Evolutionary conservation across 1,140 invertebrate species (phyloP).

Genomic region (Pseudachorutes palmiensis): DNA sequence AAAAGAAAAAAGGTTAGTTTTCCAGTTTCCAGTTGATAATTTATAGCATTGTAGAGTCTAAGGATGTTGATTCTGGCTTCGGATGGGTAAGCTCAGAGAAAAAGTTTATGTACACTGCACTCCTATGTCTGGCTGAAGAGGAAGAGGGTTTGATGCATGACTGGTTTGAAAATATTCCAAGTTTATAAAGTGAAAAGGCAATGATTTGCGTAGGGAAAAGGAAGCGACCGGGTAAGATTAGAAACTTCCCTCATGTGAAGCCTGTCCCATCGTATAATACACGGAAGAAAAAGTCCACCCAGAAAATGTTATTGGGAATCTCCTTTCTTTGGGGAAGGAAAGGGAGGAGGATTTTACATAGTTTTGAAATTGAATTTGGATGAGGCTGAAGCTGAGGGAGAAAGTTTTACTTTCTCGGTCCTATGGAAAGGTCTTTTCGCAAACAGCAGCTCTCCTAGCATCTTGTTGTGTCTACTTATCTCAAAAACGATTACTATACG

Average conservation of each 20-base stretch:
- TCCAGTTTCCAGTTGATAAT: neutral
- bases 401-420: conserved; percentile 20
- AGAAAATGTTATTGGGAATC: conserved; percentile 14
- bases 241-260: conserved; percentile 3
- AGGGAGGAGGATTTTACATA: conserved; percentile 26
- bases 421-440: neutral
- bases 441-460: neutral
- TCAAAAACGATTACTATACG: conserved; percentile 7
- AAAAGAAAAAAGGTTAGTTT: conserved; percentile 30
- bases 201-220: conserved; percentile 3
- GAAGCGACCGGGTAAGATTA: conserved; percentile 3
- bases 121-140: neutral
- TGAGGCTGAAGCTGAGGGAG: no score
- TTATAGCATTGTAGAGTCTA: neutral
- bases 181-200: conserved; percentile 8
- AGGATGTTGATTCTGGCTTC: neutral
- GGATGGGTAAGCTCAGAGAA: neutral
- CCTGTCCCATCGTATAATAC: neutral
- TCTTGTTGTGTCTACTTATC: conserved; percentile 12
- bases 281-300: neutral
- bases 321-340: neutral
- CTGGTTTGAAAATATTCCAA: conserved; percentile 6
- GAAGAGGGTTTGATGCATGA: conserved; percentile 9
- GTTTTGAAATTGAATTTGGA: conserved; percentile 32
- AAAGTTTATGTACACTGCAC: neutral